Evolutionary conservation across 2,797 vertebrate species (phyloP), one percentile per base, ranked within the genome.

Genomic region (Eulemur mongoz): DNA sequence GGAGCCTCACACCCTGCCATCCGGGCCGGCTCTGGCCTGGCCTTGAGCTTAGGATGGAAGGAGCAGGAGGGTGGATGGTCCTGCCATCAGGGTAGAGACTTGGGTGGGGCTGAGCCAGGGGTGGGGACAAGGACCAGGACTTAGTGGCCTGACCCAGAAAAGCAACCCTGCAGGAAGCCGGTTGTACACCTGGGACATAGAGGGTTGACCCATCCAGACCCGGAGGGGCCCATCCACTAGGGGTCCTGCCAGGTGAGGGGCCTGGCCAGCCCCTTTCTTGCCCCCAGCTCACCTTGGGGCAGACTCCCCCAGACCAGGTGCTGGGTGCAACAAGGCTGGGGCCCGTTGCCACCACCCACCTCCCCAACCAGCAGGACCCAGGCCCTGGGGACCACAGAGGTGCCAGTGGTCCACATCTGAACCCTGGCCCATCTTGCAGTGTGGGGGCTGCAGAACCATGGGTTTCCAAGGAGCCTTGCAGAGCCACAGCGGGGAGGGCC

Each of bases 391-490:
- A 69, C 57, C 72, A 18, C 65, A 40, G 63, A 54, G 10, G 69
- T 12, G 11, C 65, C 0, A 5, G 27, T 85, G 75, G 83, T 70
- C 82, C 91, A 63, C 30, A 75, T 82, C 50, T 13, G 59, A 91
- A 92, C 63, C 57, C 43, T 10, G 2, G 30, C 23, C 80, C 79
- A 59, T 88, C 80, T 23, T 0, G 57, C 72, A 40, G 30, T 27
- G 54, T 22, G 76, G 91, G 89, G 90, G 72, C 54, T 14, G 12
- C 14, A 87, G 75, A 95, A 59, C 54, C 87, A 22, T 48, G 48
- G 93, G 96, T 96, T 96, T 93, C 97, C 96, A 97, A 96, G 97
- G 96, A 93, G 93, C 89, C 72, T 73, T 59, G 43, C 38, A 0
- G 61, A 87, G 76, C 76, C 11, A 52, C 73, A 48, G 13, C 6